Evolutionary conservation across 2,888 invertebrate species (phyloP).

Genomic region (Amphimallon solstitiale): DNA sequence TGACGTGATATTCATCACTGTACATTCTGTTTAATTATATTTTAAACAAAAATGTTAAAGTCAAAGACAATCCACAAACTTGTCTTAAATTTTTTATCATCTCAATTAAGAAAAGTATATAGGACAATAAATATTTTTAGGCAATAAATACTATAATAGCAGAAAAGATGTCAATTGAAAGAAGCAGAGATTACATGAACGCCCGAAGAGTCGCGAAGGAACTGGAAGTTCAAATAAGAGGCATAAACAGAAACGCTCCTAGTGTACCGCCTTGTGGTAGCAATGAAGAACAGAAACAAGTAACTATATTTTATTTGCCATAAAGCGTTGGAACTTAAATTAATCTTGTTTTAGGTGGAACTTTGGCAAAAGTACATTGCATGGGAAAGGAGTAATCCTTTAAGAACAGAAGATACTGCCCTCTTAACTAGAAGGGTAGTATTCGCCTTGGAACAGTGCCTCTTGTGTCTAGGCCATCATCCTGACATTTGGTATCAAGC

Average conservation of each 20-base stretch:
- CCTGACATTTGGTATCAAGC: slow-evolving; percentile 99
- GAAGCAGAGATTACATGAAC: slow-evolving; percentile 97
- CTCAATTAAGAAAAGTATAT: not conserved
- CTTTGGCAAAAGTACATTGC: slow-evolving; percentile 98
- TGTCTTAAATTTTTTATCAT: too few species aligned
- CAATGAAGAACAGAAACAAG: slow-evolving; percentile 92
- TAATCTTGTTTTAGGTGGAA: slow-evolving; percentile 77
- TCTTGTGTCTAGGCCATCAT: slow-evolving; percentile 95
- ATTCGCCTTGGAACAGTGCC: slow-evolving; percentile 98
- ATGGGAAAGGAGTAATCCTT: slow-evolving; percentile 97
- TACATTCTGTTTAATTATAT: too few species aligned
- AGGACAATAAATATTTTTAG: slow-evolving; percentile 44
- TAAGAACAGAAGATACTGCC: slow-evolving; percentile 95
- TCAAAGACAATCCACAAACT: too few species aligned
- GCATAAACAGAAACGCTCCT: slow-evolving; percentile 93
- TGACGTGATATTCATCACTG: too few species aligned
- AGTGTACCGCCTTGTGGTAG: slow-evolving; percentile 95
- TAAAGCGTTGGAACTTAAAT: slow-evolving; percentile 37
- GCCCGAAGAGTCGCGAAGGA: slow-evolving; percentile 96
- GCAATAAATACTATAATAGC: slow-evolving; percentile 82
- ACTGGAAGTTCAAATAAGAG: slow-evolving; percentile 93
- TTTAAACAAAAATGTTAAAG: too few species aligned
- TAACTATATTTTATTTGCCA: slow-evolving; percentile 55
- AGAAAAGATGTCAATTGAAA: slow-evolving; percentile 97
- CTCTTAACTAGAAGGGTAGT: slow-evolving; percentile 93